Evolutionary conservation across 2,888 invertebrate species (phyloP), one percentile per base, ranked within the genome.

Genomic region (Troides aeacus): DNA sequence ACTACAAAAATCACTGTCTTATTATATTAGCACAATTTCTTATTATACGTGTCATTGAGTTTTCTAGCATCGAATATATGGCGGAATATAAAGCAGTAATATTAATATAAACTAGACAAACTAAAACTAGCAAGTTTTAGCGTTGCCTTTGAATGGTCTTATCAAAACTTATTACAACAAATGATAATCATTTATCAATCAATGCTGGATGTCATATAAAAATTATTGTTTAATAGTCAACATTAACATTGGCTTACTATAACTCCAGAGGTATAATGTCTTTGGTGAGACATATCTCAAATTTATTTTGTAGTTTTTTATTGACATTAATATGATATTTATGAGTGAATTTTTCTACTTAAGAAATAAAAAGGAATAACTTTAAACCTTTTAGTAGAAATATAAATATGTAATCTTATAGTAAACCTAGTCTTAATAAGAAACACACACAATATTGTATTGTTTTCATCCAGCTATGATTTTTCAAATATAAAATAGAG

Each of bases 381-480:
- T 30, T 30, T 30, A 30, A 30, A 30, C 30, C 2, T 5, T 30
- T 30, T 30, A 30, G 5, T 42, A 46, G 12, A 46, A 46, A 46
- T 46, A 15, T 46, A 12, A 10, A 46, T 46, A 15, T 46, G 12
- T 42, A 12, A 3, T 42, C 1, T 12, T 42, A 12, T 15, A 46
- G 46, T 46, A 46, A 46, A 46, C 46, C 46, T 12, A 46, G 15
- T 46, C 15, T 46, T 46, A 46, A 3, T 46, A 46, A 46, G 12
- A 46, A 15, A 12, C 15, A 46, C 15, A 12, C 46, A 12, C 12
- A 46, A 15, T 42, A 12, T 36, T 18, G 15, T 2, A 36, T 23
- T n/a, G 24, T 46, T 50, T 30, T n/a, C n/a, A 63, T 68, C 59
- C 50, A 30, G 36, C 15, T 12, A 68, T 59, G 59, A 68, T 56